Base-by-base conservation (phyloP, 2,113 vertebrate species). In the Amazona guildingii region DNA sequence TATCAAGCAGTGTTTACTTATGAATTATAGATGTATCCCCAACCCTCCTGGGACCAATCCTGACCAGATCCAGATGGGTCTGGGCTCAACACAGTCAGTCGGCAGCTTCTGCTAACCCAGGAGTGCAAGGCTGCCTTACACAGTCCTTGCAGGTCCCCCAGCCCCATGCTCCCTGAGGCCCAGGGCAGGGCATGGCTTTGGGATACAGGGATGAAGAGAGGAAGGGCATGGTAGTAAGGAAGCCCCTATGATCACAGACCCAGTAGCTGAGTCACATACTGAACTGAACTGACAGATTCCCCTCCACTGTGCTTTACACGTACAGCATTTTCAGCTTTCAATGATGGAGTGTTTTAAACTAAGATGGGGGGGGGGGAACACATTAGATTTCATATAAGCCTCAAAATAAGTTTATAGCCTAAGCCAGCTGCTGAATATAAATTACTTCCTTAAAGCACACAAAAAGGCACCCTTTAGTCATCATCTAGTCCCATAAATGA, bases 371-470 rank as follows among this genome's bases (percentile, higher is more conserved):
- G 29, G 10, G 11, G 1, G 16, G 35, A 84, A 33, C 77, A 68
- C 80, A 44, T 85, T 17, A 25, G 14, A 61, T 49, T 73, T 37
- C 92, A 88, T 9, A 52, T 29, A 86, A 88, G n/a, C 73, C 67
- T 91, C 81, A 43, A 72, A 92, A 59, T 39, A 74, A 93, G 77
- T 83, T 91, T 57, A 69, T 15, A 62, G 69, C 74, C 86, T 91
- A 59, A 88, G 88, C 75, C 73, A 92, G 86, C 63, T 78, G 88
- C 86, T 79, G 91, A 96, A 94, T 94, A 79, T 25, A 95, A 96
- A 97, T 39, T 6, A 82, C 77, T 84, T 78, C 86, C 94, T 95
- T 91, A 92, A 64, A 94, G 83, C 61, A 48, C 3, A 44, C 79
- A 86, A 72, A 91, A 92, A 91, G 83, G 66, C 77, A 82, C 70